A percentile compares a stretch with the other conserved stretches of the same genome.
These are phyloP conservation scores for Ophiothrix spiculata DNA, from an alignment of 35 echinoderm and acorn worm genomes.

Conservation along the genomic window DNA sequence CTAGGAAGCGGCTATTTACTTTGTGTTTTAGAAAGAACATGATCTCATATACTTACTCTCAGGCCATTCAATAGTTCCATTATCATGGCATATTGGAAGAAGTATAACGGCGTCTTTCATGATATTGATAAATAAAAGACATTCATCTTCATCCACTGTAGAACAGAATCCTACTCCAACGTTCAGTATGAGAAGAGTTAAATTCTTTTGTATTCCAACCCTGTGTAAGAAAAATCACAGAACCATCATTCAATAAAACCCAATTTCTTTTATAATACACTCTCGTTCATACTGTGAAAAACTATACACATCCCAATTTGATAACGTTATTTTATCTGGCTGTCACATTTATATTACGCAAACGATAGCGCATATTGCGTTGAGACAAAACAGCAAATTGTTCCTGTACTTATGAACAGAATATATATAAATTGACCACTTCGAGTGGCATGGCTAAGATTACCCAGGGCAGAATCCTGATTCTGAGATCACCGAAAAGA, in stretches of 20 bases:
- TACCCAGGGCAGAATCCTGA: too few species aligned
- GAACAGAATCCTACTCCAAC: constrained; percentile 18
- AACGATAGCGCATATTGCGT: too few species aligned
- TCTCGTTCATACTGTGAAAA: neutral
- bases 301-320: neutral
- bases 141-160: neutral
- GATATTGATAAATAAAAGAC: constrained; percentile 17
- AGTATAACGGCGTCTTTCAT: constrained; percentile 7
- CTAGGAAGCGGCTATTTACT: neutral
- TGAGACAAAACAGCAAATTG: too few species aligned
- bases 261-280: neutral
- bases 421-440: too few species aligned
- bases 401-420: too few species aligned
- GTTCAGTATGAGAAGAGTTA: constrained; percentile 1
- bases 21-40: neutral
- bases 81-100: neutral
- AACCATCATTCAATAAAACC: neutral
- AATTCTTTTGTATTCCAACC: neutral
- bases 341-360: neutral
- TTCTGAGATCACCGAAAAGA: too few species aligned
- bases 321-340: neutral
- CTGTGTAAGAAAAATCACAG: neutral
- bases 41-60: neutral
- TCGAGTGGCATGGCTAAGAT: too few species aligned
- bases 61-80: constrained; percentile 28